These are phyloP conservation scores for Xylocopa sonorina DNA, from an alignment of 1,140 invertebrate genomes.

Conservation along the genomic window DNA sequence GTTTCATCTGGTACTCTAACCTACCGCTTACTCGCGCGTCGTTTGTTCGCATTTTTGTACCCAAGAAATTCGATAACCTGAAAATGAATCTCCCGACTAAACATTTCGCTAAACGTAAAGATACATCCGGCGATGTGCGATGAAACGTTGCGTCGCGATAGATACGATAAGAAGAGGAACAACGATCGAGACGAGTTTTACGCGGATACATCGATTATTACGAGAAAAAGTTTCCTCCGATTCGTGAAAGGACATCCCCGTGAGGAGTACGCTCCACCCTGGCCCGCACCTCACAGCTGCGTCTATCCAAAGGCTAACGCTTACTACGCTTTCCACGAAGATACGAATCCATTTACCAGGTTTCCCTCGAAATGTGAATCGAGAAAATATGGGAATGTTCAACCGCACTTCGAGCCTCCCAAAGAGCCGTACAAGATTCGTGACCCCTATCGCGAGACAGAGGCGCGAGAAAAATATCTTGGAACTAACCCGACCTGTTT, in stretches of 20 bases:
- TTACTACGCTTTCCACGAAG: slow-evolving; percentile 77
- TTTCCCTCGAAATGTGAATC: neutral
- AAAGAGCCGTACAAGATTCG: slow-evolving; percentile 34
- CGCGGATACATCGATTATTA: slow-evolving; percentile 44
- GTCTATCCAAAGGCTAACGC: slow-evolving; percentile 73
- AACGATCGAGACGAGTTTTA: neutral
- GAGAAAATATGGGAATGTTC: slow-evolving; percentile 10
- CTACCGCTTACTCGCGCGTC: neutral
- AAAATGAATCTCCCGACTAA: neutral
- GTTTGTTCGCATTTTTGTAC: neutral
- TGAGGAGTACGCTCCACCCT: neutral
- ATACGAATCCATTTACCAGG: slow-evolving; percentile 72
- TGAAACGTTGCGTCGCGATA: neutral
- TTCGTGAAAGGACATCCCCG: slow-evolving; percentile 53
- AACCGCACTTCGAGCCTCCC: slow-evolving; percentile 39
- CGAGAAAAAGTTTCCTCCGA: slow-evolving; percentile 39
- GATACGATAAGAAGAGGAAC: neutral
- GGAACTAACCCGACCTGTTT: slow-evolving; percentile 81
- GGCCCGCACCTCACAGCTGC: slow-evolving; percentile 42
- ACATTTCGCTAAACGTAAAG: neutral
- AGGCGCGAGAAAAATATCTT: slow-evolving; percentile 81
- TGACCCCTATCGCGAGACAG: slow-evolving; percentile 71
- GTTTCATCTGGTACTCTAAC: neutral
- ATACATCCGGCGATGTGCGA: slow-evolving; percentile 50
- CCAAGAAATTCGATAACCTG: slow-evolving; percentile 1